A percentile compares a stretch with the other conserved stretches of the same genome.
phyloP scores from a whole-genome alignment of 1,140 invertebrate genomes.

The Lordiphosa collinella region DNA sequence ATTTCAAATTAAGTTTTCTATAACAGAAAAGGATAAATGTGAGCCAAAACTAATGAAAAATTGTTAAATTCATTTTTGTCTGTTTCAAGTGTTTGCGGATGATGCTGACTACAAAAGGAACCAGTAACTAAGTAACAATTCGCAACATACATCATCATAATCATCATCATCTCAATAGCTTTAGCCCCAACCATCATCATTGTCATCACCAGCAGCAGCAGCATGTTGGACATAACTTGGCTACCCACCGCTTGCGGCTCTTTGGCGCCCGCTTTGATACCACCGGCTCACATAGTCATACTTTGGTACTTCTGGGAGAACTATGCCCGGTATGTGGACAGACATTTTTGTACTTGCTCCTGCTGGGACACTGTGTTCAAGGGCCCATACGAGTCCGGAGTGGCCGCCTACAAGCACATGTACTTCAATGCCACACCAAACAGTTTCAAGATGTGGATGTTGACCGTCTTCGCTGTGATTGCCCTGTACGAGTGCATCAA shows the following conservation, averaged over 20 bases:
- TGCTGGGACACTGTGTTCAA: constrained; percentile 92
- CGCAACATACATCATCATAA: constrained; percentile 7
- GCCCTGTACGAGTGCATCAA: constrained; percentile 87
- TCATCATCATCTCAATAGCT: constrained; percentile 4
- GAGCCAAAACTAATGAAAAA: too few relatives aligned
- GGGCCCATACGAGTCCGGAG: constrained; percentile 88
- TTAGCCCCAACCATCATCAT: constrained; percentile 8
- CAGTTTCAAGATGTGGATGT: constrained; percentile 88
- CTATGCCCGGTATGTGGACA: constrained; percentile 85
- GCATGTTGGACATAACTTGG: constrained; percentile 75
- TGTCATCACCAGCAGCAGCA: constrained; percentile 5
- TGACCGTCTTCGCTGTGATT: constrained; percentile 85
- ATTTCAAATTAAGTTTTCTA: too few relatives aligned
- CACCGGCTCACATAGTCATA: constrained; percentile 84
- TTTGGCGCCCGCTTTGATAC: constrained; percentile 79
- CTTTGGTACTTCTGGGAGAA: constrained; percentile 87
- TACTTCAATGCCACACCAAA: constrained; percentile 91
- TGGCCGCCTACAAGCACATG: constrained; percentile 89
- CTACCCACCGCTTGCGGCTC: constrained; percentile 74
- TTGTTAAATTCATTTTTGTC: too few relatives aligned
- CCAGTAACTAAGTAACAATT: background rate
- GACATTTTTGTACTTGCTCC: constrained; percentile 86
- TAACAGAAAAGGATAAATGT: too few relatives aligned
- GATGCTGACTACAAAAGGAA: background rate
- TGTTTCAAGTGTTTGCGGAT: background rate